Evolutionary conservation across 2,888 invertebrate species (phyloP).

Genomic region (Epistrophe grossulariae): DNA sequence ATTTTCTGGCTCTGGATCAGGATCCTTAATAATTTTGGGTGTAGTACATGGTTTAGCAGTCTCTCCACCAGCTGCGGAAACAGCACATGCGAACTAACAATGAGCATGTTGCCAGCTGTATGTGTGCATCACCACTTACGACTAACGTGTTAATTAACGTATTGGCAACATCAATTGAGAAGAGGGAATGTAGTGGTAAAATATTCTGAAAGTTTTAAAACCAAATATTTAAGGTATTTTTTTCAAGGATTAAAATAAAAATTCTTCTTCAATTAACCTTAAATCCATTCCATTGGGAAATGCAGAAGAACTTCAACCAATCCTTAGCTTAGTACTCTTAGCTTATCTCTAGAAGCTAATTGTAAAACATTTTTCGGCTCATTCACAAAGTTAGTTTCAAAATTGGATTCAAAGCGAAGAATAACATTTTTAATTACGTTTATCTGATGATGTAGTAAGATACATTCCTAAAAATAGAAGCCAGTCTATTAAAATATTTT

Average conservation of each 20-base stretch:
- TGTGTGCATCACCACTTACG: slow-evolving; percentile 90
- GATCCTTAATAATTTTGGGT: slow-evolving; percentile 77
- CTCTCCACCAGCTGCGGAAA: slow-evolving; percentile 94
- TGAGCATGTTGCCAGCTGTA: slow-evolving; percentile 91
- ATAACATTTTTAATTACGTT: slow-evolving; percentile 92
- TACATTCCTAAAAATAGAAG: slow-evolving; percentile 88
- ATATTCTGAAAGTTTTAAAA: slow-evolving; percentile 79
- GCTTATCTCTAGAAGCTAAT: slow-evolving; percentile 91
- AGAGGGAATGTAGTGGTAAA: slow-evolving; percentile 82
- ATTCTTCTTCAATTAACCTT: slow-evolving; percentile 77
- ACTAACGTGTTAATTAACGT: slow-evolving; percentile 89
- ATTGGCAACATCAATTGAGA: slow-evolving; percentile 85
- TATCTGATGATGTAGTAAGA: slow-evolving; percentile 94
- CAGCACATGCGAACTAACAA: slow-evolving; percentile 90
- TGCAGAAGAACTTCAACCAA: slow-evolving; percentile 92
- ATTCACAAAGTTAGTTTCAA: slow-evolving; percentile 80
- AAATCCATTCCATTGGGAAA: slow-evolving; percentile 86
- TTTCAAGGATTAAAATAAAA: neutral
- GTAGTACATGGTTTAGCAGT: slow-evolving; percentile 81
- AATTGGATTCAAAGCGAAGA: slow-evolving; percentile 88
- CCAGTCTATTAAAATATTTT: neutral
- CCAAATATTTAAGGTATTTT: slow-evolving; percentile 77
- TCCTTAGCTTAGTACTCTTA: slow-evolving; percentile 92
- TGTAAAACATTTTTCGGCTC: slow-evolving; percentile 84
- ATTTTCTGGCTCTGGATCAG: slow-evolving; percentile 81